Percentiles rank a stretch among this genome's conserved stretches.
Evolutionary conservation across 2,113 vertebrate species (phyloP).

Genomic region (Aptenodytes forsteri): DNA sequence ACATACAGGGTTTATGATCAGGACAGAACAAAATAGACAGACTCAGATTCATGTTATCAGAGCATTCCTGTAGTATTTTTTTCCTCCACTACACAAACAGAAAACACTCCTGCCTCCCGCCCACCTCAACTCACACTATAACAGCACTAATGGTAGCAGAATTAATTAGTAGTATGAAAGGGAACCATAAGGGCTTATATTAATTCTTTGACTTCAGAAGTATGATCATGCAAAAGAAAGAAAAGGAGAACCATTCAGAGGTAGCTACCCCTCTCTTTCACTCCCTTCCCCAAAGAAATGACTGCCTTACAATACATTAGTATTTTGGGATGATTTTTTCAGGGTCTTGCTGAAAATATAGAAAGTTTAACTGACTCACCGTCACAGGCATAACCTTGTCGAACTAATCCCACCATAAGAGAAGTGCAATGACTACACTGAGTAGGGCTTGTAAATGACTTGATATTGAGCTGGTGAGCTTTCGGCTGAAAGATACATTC

Average conservation of each 20-base stretch:
- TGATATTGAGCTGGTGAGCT: slow-evolving; percentile 95
- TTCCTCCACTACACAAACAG: background rate
- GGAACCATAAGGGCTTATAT: background rate
- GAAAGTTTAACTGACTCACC: slow-evolving; percentile 76
- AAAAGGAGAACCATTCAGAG: background rate
- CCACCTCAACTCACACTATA: background rate
- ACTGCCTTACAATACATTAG: background rate
- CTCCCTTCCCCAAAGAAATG: background rate
- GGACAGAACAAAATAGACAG: background rate
- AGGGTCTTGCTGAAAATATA: background rate
- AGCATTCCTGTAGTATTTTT: background rate
- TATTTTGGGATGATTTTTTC: background rate
- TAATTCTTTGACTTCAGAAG: background rate
- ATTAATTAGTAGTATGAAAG: background rate
- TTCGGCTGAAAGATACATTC: slow-evolving; percentile 82
- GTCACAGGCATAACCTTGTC: slow-evolving; percentile 95
- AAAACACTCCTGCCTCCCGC: background rate
- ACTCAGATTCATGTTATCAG: background rate
- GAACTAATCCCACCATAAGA: slow-evolving; percentile 93
- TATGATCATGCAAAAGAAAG: background rate
- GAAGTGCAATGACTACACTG: slow-evolving; percentile 97
- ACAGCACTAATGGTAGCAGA: background rate
- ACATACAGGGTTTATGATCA: background rate
- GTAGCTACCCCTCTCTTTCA: background rate
- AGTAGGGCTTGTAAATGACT: slow-evolving; percentile 91